These are phyloP conservation scores for Mizuhopecten yessoensis DNA, from an alignment of 1,140 invertebrate species.

Conservation along the genomic window DNA sequence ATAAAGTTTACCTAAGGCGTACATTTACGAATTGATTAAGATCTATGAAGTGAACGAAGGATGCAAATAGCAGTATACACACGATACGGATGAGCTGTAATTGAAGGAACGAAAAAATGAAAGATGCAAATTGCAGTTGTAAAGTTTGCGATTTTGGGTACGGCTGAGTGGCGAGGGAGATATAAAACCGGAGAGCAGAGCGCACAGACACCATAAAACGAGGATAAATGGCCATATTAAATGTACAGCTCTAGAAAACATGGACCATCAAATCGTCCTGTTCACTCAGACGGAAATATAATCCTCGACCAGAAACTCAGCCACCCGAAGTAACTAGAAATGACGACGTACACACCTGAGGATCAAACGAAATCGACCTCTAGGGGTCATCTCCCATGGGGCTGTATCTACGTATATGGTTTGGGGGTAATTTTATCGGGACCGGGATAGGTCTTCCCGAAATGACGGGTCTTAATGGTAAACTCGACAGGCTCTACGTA, in stretches of 20 bases:
- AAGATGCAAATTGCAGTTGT: slow-evolving; percentile 33
- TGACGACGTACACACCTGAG: background rate
- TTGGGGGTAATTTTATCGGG: background rate
- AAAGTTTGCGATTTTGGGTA: background rate
- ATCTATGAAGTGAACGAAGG: background rate
- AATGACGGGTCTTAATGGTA: too few species aligned
- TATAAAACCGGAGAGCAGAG: background rate
- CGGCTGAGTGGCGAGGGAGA: background rate
- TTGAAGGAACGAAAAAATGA: slow-evolving; percentile 1
- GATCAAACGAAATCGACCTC: background rate
- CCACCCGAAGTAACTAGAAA: slow-evolving; percentile 17
- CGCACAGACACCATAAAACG: background rate
- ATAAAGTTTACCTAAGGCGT: background rate
- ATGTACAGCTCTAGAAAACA: background rate
- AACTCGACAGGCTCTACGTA: background rate
- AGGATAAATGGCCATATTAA: slow-evolving; percentile 28
- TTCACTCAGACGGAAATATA: background rate
- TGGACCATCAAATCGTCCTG: background rate
- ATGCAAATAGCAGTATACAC: background rate
- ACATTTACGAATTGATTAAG: background rate
- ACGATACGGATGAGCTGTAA: background rate
- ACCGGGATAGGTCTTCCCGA: background rate
- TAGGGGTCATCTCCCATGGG: background rate
- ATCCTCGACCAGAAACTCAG: background rate
- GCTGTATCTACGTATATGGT: background rate